Evolutionary conservation across 2,797 vertebrate species (phyloP).

Genomic region (Cheirogaleus major): DNA sequence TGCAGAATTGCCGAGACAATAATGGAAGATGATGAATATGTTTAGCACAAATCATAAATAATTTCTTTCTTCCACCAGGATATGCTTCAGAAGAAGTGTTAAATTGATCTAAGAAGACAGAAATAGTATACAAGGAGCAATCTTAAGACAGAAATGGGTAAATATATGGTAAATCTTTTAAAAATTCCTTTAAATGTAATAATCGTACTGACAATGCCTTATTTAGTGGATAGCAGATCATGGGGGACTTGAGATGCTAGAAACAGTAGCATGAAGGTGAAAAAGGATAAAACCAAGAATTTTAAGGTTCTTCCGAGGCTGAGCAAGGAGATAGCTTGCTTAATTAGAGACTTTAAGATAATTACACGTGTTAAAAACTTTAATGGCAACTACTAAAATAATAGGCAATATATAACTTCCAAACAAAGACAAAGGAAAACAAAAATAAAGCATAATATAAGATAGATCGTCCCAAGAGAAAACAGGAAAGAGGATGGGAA

Average conservation of each 20-base stretch:
- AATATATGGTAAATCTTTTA: not conserved
- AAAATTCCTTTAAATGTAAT: conserved; percentile 5
- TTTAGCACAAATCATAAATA: not conserved
- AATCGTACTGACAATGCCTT: not conserved
- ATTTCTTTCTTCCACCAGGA: not conserved
- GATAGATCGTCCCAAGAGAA: not conserved
- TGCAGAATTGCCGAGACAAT: not conserved
- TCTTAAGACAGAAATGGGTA: not conserved
- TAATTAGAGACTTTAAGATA: not conserved
- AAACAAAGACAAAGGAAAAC: not conserved
- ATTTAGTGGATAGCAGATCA: not conserved
- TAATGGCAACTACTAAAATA: not conserved
- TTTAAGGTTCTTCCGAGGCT: not conserved
- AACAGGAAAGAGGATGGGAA: not conserved
- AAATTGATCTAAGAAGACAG: not conserved
- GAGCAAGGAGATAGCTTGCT: not conserved
- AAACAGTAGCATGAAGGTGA: not conserved
- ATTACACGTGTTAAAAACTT: not conserved
- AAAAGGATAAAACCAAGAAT: not conserved
- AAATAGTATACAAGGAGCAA: not conserved
- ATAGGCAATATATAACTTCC: not conserved
- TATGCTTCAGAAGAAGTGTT: not conserved
- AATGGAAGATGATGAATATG: not conserved
- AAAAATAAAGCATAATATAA: not conserved
- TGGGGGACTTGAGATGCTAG: not conserved